Evolutionary conservation across 2,113 vertebrate genomes (phyloP), one percentile per base, ranked within the genome.

Genomic region (Sceloporus tristichus): DNA sequence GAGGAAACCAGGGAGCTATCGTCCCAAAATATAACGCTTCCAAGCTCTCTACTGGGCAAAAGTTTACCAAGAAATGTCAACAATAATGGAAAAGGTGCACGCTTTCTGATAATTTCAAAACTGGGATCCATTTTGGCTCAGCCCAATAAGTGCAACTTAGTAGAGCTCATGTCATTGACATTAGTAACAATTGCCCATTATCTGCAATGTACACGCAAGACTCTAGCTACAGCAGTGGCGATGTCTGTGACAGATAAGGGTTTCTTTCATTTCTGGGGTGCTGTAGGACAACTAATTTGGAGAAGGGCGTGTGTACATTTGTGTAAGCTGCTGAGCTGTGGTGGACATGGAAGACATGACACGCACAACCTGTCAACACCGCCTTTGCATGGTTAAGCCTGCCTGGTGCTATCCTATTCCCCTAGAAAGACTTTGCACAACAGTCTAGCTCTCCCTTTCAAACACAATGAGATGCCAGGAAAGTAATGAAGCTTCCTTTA

Each of bases 311-410:
- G 19, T 34, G 23, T 54, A 19, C 73, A 38, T 54, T 54, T 68
- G 40, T 48, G 23, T 54, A 68, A 66, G n/a, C 29, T 48, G 34
- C 38, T 54, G 13, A 54, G 42, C 59, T 14, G 68, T 8, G 8
- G 3, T 53, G 62, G 21, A 27, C 62, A 16, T 13, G 9, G n/a
- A 77, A 29, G 73, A 21, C 73, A 77, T 0, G 23, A 21, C 73
- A 77, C 0, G 27, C 0, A 0, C 54, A 82, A 21, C 29, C 48
- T 38, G 86, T 85, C 74, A 7, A 0, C 29, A 21, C 40, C 82
- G 65, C 1, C 84, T 56, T 13, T 25, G 59, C 3, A 5, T 10
- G 2, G 1, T 34, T 40, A 76, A 78, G 5, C 73, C 53, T 27
- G 53, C 59, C 42, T 84, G 38, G 23, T 74, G 59, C 34, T 18